Evolutionary conservation across 2,888 invertebrate species (phyloP).

Genomic region (Ennomos erosarius): DNA sequence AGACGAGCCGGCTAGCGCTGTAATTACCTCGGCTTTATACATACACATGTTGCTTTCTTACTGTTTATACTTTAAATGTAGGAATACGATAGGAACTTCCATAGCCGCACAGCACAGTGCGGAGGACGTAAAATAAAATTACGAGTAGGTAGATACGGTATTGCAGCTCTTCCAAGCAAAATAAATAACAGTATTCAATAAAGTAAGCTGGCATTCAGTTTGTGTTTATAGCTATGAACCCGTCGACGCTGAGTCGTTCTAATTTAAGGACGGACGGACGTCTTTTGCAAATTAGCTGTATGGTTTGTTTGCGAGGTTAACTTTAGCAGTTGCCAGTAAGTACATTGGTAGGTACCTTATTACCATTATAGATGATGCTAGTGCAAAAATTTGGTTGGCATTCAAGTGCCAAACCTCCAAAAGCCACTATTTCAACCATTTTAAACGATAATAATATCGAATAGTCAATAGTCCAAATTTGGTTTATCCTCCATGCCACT

Average conservation of each 20-base stretch:
- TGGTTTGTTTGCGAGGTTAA: constrained; percentile 9
- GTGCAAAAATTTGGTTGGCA: no score
- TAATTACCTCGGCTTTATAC: constrained; percentile 82
- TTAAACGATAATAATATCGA: not conserved
- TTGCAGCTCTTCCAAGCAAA: constrained; percentile 51
- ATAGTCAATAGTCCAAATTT: not conserved
- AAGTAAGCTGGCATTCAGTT: constrained; percentile 48
- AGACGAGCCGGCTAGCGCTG: constrained; percentile 81
- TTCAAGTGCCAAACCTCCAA: no score
- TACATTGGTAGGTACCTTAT: no score
- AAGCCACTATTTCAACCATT: no score
- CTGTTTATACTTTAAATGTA: constrained; percentile 76
- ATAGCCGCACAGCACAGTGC: constrained; percentile 60
- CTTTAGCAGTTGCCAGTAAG: not conserved
- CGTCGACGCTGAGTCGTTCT: constrained; percentile 28
- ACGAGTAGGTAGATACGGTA: constrained; percentile 50
- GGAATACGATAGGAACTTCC: constrained; percentile 68
- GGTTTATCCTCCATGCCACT: no score
- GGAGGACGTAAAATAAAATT: constrained; percentile 69
- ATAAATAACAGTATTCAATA: constrained; percentile 62
- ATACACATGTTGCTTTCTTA: constrained; percentile 77
- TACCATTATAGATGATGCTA: no score
- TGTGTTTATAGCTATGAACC: constrained; percentile 43
- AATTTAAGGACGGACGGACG: constrained; percentile 22
- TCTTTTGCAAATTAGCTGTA: constrained; percentile 22